Evolutionary conservation across 2,888 invertebrate genomes (phyloP), one percentile per base, ranked within the genome.

Genomic region (Hirtodrosophila alboralis): DNA sequence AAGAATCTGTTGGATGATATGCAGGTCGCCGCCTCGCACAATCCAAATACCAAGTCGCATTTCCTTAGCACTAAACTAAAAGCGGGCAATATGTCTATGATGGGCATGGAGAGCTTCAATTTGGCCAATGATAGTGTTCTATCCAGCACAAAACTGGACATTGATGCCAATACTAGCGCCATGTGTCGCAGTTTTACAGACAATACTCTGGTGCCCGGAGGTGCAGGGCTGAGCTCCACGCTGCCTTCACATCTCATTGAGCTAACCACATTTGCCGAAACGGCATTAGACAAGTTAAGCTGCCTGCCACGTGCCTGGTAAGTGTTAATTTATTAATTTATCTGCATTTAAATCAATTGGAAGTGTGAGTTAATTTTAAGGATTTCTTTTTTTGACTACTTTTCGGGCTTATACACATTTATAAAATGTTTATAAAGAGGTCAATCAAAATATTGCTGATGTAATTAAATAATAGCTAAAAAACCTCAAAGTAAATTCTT

Each of bases 81-180:
- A 64, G 76, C 78, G 30, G 71, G 62, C 38, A 86, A 74, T 8
- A 63, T 77, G 52, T 81, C 84, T 1, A 21, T 76, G 8, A 18
- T 86, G 51, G 76, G 77, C 7, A 48, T 53, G 48, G 86, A 86
- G 5, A 85, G 84, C 38, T 87, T 88, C 53, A 67, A 65, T 18
- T 26, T 84, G 51, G 73, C 75, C 59, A 76, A 78, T 13, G 87
- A 85, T 47, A 89, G 84, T 53, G 81, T 89, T 5, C 83, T 90
- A 48, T 89, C 89, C 48, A 90, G 90, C 71, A 90, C 90, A 30
- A 88, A 87, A 58, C 64, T 90, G 28, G 90, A 90, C 56, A 84
- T 90, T 21, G 89, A 90, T 59, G 72, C 79, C 27, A 88, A 66
- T 13, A 13, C 27, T 3, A 74, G 56, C 16, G 67, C 67, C 5